phyloP scores from a whole-genome alignment of 2,797 vertebrate species.

The Melanotaenia boesemani region DNA sequence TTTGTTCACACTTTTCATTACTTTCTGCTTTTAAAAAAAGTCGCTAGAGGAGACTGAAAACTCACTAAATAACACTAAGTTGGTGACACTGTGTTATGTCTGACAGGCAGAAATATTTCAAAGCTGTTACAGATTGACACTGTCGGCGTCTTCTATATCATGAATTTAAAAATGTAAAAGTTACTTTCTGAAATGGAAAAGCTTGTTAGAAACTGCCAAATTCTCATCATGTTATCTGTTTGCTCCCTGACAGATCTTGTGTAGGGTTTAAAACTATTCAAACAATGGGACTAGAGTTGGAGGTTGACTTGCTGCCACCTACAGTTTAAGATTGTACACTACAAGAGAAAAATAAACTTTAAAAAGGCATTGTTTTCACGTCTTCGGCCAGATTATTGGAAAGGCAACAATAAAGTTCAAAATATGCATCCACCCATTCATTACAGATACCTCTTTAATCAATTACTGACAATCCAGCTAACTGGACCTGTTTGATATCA shows the following conservation, averaged over 20 bases:
- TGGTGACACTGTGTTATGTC: fast-evolving
- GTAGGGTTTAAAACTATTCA: not conserved
- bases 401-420: no score
- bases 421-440: no score
- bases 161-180: fast-evolving
- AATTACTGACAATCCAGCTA: not conserved
- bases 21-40: no score
- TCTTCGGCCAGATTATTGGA: not conserved
- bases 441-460: no score
- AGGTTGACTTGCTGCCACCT: constrained; percentile 27
- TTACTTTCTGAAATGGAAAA: fast-evolving
- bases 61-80: no score
- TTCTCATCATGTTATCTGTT: fast-evolving
- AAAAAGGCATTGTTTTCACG: no score
- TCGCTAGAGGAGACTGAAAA: no score
- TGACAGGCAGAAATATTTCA: constrained; percentile 12
- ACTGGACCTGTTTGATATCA: not conserved
- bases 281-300: not conserved
- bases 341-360: not conserved
- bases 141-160: not conserved
- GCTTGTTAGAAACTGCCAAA: fast-evolving
- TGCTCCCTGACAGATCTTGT: fast-evolving
- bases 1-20: no score
- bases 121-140: fast-evolving
- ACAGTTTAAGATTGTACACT: not conserved